Evolutionary conservation across 2,888 invertebrate species (phyloP), one percentile per base, ranked within the genome.

Genomic region (Vanessa cardui): DNA sequence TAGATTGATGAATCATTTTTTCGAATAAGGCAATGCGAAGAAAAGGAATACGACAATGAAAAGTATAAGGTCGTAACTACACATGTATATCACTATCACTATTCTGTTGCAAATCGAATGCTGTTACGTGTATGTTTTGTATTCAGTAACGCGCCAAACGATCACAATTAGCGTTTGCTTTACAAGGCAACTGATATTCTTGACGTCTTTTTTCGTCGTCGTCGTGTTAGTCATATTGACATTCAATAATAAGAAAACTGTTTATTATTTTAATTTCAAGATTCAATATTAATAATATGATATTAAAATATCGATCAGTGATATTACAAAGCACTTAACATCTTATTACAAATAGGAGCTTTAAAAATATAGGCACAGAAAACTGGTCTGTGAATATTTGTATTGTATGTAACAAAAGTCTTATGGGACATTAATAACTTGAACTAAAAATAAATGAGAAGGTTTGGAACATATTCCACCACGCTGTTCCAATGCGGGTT

Each of bases 111-210:
- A 58, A 61, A 58, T 58, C 45, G 67, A 62, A 47, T 64, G 7
- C 39, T 50, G 44, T 70, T 64, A 64, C 70, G 70, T 64, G n/a
- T 46, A 64, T 62, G 61, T 64, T 68, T 70, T 70, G 67, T 70
- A 33, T 67, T 64, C 64, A 67, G 33, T 62, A 64, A 54, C 60
- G 20, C 50, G 45, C 50, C 21, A 49, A 39, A 58, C 47, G 63
- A 64, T 60, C 21, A 64, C 70, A 64, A 70, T 64, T 52, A 54
- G 58, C 44, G 12, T 50, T 26, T 49, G 58, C 59, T 58, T n/a
- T 70, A 68, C 54, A 68, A 54, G 70, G 70, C 67, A 68, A 62
- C 21, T 31, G 64, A 70, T 70, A 46, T 20, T n/a, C 18, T 21
- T 61, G 26, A 8, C 59, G 46, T 21, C 9, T 60, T 21, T 62